Conservation (phyloP, 2,113 vertebrate species). For the Bos indicus region DNA sequence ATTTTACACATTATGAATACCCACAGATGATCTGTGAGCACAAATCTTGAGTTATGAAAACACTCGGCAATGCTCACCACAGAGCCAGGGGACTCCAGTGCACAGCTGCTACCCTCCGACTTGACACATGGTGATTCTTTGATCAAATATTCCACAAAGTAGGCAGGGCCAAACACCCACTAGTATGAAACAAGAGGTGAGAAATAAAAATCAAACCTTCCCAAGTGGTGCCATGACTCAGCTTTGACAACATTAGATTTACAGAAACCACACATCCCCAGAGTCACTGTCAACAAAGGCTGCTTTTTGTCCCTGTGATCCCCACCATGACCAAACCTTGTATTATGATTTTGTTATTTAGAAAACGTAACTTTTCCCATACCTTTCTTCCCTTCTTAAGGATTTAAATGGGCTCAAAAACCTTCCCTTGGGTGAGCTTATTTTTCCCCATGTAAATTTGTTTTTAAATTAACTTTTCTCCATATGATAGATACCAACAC, state of each 20-base stretch:
- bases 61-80: neutral
- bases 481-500: neutral
- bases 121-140: conserved; percentile 73
- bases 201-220: neutral
- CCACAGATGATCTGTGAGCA: neutral
- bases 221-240: neutral
- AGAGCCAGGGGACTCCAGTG: neutral
- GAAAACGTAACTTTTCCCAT: neutral
- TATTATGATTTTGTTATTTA: neutral
- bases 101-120: neutral
- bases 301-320: neutral
- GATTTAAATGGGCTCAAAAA: neutral
- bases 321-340: neutral
- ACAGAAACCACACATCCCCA: neutral
- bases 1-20: neutral
- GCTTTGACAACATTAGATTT: neutral
- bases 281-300: neutral
- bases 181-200: conserved; percentile 43
- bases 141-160: conserved; percentile 77
- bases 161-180: conserved; percentile 57
- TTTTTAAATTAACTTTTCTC: neutral
- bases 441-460: neutral
- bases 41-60: neutral
- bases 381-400: neutral
- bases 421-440: neutral